A percentile compares a stretch with the other conserved stretches of the same genome.
Conservation (phyloP, 2,888 invertebrate genomes). For the Abrostola tripartita region DNA sequence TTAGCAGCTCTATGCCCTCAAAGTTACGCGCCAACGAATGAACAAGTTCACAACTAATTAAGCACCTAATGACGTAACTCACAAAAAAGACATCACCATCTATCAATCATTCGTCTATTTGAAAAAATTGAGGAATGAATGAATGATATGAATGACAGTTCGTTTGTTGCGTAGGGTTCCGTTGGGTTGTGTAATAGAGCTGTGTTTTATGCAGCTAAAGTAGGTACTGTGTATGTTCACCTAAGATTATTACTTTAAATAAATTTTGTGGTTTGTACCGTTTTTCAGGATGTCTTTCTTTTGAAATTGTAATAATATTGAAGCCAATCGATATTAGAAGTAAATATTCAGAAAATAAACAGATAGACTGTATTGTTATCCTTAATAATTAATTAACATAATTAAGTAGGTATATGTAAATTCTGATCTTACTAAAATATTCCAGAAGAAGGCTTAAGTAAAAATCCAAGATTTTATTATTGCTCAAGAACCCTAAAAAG, state of each 20-base stretch:
- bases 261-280: too few relatives aligned
- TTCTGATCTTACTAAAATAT: background rate
- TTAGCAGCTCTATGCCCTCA: conserved; percentile 38
- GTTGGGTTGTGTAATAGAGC: conserved; percentile 1
- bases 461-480: conserved; percentile 17
- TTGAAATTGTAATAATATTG: too few relatives aligned
- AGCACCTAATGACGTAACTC: conserved; percentile 80
- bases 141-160: conserved; percentile 54
- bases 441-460: background rate
- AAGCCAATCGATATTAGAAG: too few relatives aligned
- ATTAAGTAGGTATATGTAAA: background rate
- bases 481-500: conserved; percentile 59
- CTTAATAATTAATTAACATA: background rate
- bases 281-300: too few relatives aligned
- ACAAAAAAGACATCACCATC: conserved; percentile 85
- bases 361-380: too few relatives aligned
- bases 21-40: conserved; percentile 75
- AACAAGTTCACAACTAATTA: conserved; percentile 85
- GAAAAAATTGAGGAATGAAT: conserved; percentile 69
- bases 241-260: too few relatives aligned
- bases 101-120: conserved; percentile 85
- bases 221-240: too few relatives aligned
- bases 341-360: too few relatives aligned
- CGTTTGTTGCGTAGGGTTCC: conserved; percentile 36
- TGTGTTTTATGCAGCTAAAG: too few relatives aligned